Conservation (phyloP, 2,888 invertebrate genomes). For the Imbricaverruca yamaguchii region DNA sequence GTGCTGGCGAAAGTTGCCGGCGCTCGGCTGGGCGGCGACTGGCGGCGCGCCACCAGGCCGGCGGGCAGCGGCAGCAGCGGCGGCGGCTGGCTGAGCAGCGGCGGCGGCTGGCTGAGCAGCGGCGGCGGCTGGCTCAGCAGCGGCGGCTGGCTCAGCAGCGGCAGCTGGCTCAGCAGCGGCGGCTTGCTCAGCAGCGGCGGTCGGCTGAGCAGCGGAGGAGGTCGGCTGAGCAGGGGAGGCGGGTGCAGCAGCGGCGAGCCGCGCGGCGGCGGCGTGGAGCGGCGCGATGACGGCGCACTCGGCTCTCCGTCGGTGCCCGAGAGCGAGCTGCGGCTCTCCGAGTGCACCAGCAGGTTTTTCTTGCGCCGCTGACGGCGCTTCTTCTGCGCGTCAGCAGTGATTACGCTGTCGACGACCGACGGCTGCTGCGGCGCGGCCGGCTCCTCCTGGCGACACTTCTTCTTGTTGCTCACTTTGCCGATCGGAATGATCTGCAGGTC, state of each 20-base stretch:
- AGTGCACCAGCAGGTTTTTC: constrained; percentile 1
- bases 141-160: background rate
- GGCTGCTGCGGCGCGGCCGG: too few relatives aligned
- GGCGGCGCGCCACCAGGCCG: background rate
- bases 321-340: constrained; percentile 15
- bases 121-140: constrained; percentile 12
- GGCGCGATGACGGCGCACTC: background rate
- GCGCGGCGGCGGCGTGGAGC: background rate
- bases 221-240: background rate
- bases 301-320: constrained; percentile 19
- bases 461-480: constrained; percentile 35
- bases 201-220: background rate
- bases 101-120: constrained; percentile 21
- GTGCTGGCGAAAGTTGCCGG: background rate
- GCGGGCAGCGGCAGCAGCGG: constrained; percentile 21
- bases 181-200: background rate
- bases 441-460: constrained; percentile 22
- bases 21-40: background rate
- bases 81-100: constrained; percentile 34
- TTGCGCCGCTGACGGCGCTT: constrained; percentile 23
- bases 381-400: constrained; percentile 12
- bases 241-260: background rate
- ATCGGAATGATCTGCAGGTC: constrained; percentile 38
- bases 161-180: constrained; percentile 19
- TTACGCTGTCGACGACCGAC: too few relatives aligned